These are phyloP conservation scores for Drosophila arizonae DNA, from an alignment of 1,140 invertebrate species.

Conservation along the genomic window DNA sequence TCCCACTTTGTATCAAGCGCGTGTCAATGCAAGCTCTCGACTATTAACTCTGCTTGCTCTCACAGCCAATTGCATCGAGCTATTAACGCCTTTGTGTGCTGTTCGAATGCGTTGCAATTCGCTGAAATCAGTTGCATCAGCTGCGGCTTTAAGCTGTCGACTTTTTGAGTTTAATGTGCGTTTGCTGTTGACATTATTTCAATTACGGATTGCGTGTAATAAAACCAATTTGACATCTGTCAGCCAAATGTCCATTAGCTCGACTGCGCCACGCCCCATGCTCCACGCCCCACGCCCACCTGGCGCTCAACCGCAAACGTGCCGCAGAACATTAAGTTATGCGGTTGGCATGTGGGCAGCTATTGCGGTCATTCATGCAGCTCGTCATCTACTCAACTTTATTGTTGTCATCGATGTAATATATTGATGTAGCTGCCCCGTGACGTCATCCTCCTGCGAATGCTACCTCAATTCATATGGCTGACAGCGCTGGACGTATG, in stretches of 20 bases:
- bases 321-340: constrained; percentile 77
- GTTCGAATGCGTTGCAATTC: background rate
- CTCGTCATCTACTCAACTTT: constrained; percentile 48
- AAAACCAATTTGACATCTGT: constrained; percentile 69
- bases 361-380: constrained; percentile 52
- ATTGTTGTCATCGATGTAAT: constrained; percentile 47
- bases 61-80: too few species aligned
- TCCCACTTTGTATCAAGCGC: too few species aligned
- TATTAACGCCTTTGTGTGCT: too few species aligned
- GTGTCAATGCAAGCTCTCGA: too few species aligned
- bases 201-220: constrained; percentile 56
- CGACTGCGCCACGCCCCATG: background rate
- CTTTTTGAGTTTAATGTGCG: constrained; percentile 48
- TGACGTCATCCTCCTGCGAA: constrained; percentile 5
- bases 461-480: constrained; percentile 4
- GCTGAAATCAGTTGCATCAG: constrained; percentile 11
- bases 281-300: background rate
- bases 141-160: constrained; percentile 10
- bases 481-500: constrained; percentile 12
- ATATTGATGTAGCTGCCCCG: constrained; percentile 6
- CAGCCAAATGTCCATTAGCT: constrained; percentile 66
- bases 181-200: constrained; percentile 51
- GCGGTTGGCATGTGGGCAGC: constrained; percentile 57
- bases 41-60: too few species aligned
- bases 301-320: constrained; percentile 46